phyloP scores from a whole-genome alignment of 2,888 invertebrate species.

The Oxystoma pomonae region DNA sequence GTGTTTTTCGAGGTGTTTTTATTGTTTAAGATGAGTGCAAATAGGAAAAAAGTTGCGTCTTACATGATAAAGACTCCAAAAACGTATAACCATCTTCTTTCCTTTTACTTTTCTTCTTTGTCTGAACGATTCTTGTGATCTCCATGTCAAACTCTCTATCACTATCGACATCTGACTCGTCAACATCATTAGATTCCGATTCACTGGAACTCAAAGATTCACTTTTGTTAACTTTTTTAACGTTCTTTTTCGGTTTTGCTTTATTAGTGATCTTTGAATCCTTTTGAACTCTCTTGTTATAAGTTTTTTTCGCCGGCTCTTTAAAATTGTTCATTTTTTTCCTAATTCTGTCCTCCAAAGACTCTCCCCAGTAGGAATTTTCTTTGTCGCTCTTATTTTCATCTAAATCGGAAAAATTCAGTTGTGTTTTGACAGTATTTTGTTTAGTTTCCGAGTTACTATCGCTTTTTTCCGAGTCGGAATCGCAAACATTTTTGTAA shows the following conservation, averaged over 20 bases:
- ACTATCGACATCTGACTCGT: conserved; percentile 23
- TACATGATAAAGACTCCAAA: conserved; percentile 56
- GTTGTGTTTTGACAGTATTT: conserved; percentile 13
- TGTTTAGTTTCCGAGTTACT: conserved; percentile 6
- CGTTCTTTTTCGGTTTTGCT: conserved; percentile 1
- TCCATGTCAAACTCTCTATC: conserved; percentile 27
- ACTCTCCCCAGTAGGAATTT: conserved; percentile 16
- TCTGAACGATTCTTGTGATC: conserved; percentile 22
- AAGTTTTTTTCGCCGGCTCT: conserved; percentile 2
- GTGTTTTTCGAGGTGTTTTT: no score
- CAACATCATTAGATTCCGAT: conserved; percentile 11
- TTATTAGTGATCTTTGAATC: background rate
- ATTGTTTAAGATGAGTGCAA: no score
- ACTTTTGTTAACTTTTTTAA: conserved; percentile 3
- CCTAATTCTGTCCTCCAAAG: conserved; percentile 24
- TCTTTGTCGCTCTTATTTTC: conserved; percentile 14
- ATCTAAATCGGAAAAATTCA: conserved; percentile 6
- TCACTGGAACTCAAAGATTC: conserved; percentile 12
- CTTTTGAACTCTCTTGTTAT: conserved; percentile 1
- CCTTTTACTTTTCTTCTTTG: conserved; percentile 18
- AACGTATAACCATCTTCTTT: conserved; percentile 47
- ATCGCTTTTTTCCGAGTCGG: conserved; percentile 29
- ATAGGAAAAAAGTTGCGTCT: no score
- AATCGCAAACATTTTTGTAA: conserved; percentile 36
- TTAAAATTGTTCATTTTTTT: conserved; percentile 20